Evolutionary conservation across 2,113 vertebrate species (phyloP), one percentile per base, ranked within the genome.

Genomic region (Alosa alosa): DNA sequence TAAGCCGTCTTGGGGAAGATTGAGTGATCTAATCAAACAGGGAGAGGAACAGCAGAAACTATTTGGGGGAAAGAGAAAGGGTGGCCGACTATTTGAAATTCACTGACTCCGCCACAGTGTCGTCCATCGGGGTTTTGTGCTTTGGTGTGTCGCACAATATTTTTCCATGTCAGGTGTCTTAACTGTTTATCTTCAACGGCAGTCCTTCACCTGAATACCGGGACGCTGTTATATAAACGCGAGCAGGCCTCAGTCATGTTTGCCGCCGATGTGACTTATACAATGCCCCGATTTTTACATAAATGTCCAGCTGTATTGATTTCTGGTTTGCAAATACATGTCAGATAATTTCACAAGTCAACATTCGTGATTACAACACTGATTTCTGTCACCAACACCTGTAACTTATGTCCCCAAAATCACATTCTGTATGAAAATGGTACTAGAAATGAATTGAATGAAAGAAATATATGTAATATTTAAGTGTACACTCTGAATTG

Each of bases 231-330:
- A 72, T 72, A 13, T 25, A 72, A 36, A 72, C 64, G 31, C n/a
- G 64, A 3, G 57, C n/a, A 64, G 60, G n/a, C 57, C 57, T 25
- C 20, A 64, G 60, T 64, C 60, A 13, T 72, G 68, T 72, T 36
- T 72, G 68, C 25, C 11, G 13, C 25, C 3, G 11, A 9, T 31
- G 31, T 36, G 25, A 36, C 68, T 72, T 72, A 72, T 36, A 7
- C 25, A 31, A 36, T 36, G 31, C 25, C 68, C 25, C 36, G 68
- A 0, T 31, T 68, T 68, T 36, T 36, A 25, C 25, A 31, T 4
- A 72, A 31, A 72, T 72, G n/a, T 72, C 64, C 64, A 36, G 68
- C 68, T 75, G 68, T 75, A 75, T 36, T 75, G 68, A 75, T 36
- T 36, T 75, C 36, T 36, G 31, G n/a, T 36, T 31, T 36, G n/a